Evolutionary conservation across 2,797 vertebrate genomes (phyloP), one percentile per base, ranked within the genome.

Genomic region (Betta splendens): DNA sequence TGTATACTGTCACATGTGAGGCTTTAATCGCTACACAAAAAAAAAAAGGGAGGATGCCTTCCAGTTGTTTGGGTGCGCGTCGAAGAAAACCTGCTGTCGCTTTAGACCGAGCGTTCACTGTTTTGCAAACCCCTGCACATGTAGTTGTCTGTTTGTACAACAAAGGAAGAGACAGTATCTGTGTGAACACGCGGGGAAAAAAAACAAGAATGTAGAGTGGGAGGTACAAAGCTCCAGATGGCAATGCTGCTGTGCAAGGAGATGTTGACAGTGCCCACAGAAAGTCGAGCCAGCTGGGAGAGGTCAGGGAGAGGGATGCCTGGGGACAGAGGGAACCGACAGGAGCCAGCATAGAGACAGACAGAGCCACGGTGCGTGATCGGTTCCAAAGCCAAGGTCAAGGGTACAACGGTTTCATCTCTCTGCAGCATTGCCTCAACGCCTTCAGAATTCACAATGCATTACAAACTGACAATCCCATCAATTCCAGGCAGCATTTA

Each of bases 31-130:
- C 56, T 3, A 36, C 61, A 70, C 68, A 63, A 72, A 83, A 75
- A 80, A 65, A 79, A 83, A 79, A n/a, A n/a, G n/a, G 61, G 40
- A 72, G 46, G 33, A 42, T 67, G 57, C 48, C 63, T 85, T 67
- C 45, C 57, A 64, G 70, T 81, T 77, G 74, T 84, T 78, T 83
- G 60, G 64, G 64, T 72, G 79, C 64, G 74, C 72, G 79, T 76
- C 64, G 57, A 23, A 74, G 46, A 51, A 73, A 78, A 76, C 57
- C 62, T 38, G 50, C 69, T 26, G 67, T 85, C 69, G 9, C 59
- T 64, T 61, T 44, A 33, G 43, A 45, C 42, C 8, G 44, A 64
- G 35, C 54, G 31, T 54, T 63, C 50, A 43, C 44, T 57, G 52
- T 23, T 46, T 53, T 45, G 53, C 32, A 7, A 8, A 22, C 21